phyloP scores from a whole-genome alignment of 2,113 vertebrate genomes.

The Campylomormyrus numenius region DNA sequence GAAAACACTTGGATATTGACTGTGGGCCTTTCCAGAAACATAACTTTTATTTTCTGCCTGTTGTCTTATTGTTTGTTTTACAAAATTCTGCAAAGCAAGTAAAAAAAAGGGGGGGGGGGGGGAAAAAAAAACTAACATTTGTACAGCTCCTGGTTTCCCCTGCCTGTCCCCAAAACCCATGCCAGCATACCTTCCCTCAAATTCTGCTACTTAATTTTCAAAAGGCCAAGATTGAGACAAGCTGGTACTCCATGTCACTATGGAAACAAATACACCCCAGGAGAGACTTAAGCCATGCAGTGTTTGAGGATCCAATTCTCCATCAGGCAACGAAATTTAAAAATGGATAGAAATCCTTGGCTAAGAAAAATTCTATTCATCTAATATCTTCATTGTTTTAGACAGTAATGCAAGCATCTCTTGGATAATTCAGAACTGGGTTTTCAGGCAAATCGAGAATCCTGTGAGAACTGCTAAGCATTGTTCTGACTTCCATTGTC shows the following conservation, averaged over 20 bases:
- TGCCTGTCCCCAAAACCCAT: neutral
- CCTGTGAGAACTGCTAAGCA: neutral
- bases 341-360: neutral
- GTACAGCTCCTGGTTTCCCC: neutral
- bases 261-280: neutral
- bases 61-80: constrained; percentile 3
- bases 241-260: constrained; percentile 9
- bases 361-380: neutral
- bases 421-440: constrained; percentile 15
- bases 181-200: neutral
- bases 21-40: constrained; percentile 10
- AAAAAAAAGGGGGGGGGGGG: neutral
- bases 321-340: neutral
- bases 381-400: neutral
- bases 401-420: neutral
- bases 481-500: constrained; percentile 2
- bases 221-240: neutral
- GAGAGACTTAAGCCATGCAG: neutral
- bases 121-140: neutral
- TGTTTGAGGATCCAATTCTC: neutral
- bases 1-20: neutral
- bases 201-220: neutral
- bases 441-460: constrained; percentile 15
- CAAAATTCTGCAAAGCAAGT: neutral
- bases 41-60: neutral